Percentiles rank a stretch among this genome's conserved stretches.
These are phyloP conservation scores for Himalopsyche japonica DNA, from an alignment of 2,888 invertebrate genomes.

Conservation along the genomic window DNA sequence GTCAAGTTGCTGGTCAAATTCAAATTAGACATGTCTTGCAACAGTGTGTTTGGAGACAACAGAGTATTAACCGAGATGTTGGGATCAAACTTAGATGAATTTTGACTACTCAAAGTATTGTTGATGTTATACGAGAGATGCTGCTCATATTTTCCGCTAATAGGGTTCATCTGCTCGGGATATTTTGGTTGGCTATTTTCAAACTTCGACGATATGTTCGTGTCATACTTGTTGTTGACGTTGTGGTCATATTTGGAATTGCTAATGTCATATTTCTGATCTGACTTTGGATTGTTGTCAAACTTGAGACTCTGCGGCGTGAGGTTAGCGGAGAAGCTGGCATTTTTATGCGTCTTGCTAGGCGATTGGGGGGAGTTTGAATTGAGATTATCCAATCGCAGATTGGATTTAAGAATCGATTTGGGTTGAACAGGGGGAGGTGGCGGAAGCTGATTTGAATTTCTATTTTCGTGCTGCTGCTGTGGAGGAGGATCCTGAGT, in stretches of 20 bases:
- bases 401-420: slow-evolving; percentile 58
- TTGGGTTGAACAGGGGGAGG: slow-evolving; percentile 49
- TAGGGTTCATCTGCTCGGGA: slow-evolving; percentile 26
- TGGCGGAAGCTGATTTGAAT: slow-evolving; percentile 27
- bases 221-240: slow-evolving; percentile 36
- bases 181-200: slow-evolving; percentile 34
- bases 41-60: slow-evolving; percentile 23
- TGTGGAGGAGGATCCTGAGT: slow-evolving; percentile 49
- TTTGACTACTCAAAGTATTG: slow-evolving; percentile 25
- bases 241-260: slow-evolving; percentile 38
- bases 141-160: slow-evolving; percentile 33
- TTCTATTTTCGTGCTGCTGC: slow-evolving; percentile 49
- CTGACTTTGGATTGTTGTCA: slow-evolving; percentile 35
- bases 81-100: slow-evolving; percentile 31
- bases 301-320: slow-evolving; percentile 39
- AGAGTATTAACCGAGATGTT: slow-evolving; percentile 22
- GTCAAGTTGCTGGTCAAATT: slow-evolving; percentile 17
- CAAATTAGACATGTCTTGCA: slow-evolving; percentile 35
- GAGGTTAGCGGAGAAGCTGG: slow-evolving; percentile 38
- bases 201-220: slow-evolving; percentile 23
- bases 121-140: slow-evolving; percentile 28
- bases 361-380: slow-evolving; percentile 39
- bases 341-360: slow-evolving; percentile 38
- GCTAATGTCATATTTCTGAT: slow-evolving; percentile 26
- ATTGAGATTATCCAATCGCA: slow-evolving; percentile 38